These are phyloP conservation scores for Monodelphis domestica DNA, from an alignment of 2,797 vertebrate species.

Conservation along the genomic window DNA sequence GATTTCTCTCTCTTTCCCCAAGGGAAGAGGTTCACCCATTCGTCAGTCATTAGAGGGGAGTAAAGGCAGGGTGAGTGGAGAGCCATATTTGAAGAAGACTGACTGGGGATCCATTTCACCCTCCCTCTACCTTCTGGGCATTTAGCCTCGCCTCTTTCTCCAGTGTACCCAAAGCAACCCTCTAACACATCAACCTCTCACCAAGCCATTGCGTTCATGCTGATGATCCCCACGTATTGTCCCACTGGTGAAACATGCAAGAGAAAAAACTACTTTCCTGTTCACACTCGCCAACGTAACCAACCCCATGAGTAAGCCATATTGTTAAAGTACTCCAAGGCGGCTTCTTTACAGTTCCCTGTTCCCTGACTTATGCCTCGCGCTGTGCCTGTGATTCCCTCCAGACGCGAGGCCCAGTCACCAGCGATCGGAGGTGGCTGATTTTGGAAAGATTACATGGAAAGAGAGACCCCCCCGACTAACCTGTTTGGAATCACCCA, in stretches of 20 bases:
- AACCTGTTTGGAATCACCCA: slow-evolving; percentile 73
- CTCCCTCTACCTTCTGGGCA: too few species aligned
- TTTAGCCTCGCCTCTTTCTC: too few species aligned
- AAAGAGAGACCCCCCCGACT: slow-evolving; percentile 1
- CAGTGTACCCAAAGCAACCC: too few species aligned
- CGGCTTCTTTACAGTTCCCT: background rate
- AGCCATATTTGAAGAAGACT: too few species aligned
- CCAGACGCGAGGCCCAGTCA: background rate
- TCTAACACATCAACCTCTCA: background rate
- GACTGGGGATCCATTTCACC: too few species aligned
- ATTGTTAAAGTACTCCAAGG: slow-evolving; percentile 3
- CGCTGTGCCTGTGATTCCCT: slow-evolving; percentile 3
- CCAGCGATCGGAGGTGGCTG: background rate
- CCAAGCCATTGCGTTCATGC: background rate
- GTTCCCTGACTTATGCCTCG: background rate
- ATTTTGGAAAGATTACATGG: background rate
- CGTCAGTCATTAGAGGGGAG: too few species aligned
- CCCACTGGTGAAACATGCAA: slow-evolving; percentile 2
- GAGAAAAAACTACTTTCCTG: too few species aligned
- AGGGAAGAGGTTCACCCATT: too few species aligned
- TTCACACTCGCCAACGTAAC: background rate
- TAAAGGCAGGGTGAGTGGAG: too few species aligned
- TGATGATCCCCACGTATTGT: background rate
- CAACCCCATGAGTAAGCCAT: background rate
- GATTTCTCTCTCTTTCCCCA: too few species aligned